Evolutionary conservation across 2,797 vertebrate genomes (phyloP), one percentile per base, ranked within the genome.

Genomic region (Danio albolineatus): DNA sequence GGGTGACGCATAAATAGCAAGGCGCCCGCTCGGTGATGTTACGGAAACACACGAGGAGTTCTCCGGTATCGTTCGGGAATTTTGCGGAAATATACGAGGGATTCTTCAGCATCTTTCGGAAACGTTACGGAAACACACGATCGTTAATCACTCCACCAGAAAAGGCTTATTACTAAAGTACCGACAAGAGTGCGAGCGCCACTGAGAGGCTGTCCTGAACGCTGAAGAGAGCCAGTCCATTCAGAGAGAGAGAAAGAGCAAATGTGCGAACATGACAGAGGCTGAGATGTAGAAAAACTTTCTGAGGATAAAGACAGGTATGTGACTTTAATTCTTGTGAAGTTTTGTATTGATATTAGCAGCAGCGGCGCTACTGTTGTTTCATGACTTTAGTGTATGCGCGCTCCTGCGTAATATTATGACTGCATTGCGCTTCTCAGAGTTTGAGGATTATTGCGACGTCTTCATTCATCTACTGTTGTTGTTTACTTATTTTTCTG

Each of bases 1-100:
- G 78, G 39, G 12, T 10, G 0, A 7, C n/a, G 17, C 10, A 48
- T 49, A 39, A 39, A 51, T 10, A 14, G 17, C 28, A 74, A 8
- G 28, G 4, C 44, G 44, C 2, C 10, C n/a, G 7, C 75, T 84
- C 85, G 79, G 60, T 0, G 2, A 56, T 12, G 6, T 66, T 6
- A 64, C 78, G 81, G 17, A 85, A 73, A 77, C 39, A 44, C 5
- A 54, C 82, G 79, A 84, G 38, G 7, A 36, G 12, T 76, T 7
- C 19, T 49, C 28, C 49, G 19, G 46, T 38, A 21, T 12, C 49
- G 4, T 79, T 84, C 85, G 80, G 60, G 0, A 2, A 61, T 13
- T 5, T 66, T 4, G 57, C 78, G 84, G 48, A 85, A 65, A 77
- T 46, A 44, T 6, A 54, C 82, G 79, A 84, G 38, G 4, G 17